Evolutionary conservation across 2,113 vertebrate species (phyloP), one percentile per base, ranked within the genome.

Genomic region (Ammodytes dubius): DNA sequence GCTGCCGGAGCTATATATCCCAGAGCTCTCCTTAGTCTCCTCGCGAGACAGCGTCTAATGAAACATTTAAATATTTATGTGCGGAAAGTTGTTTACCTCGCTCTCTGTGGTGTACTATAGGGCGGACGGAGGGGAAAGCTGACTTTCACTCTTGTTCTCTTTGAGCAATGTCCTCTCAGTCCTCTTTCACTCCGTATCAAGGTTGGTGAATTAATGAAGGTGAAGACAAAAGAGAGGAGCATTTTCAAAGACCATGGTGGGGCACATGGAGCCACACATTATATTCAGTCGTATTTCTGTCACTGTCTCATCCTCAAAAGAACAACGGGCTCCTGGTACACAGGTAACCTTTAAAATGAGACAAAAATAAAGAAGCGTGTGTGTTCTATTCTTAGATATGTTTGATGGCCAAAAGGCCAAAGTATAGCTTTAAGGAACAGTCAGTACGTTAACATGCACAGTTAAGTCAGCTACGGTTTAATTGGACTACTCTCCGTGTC

Each of bases 61-160:
- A 95, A 93, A 91, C 88, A 90, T 88, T 94, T 84, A 94, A 94
- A 94, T 93, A 93, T 95, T 94, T 93, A 94, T 94, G 83, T 67
- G 67, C 67, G 72, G 73, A 87, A 93, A 88, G 85, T 86, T 91
- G 88, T 91, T 94, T 89, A 82, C 85, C 82, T 88, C 80, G 58
- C 35, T 68, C 63, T 87, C 84, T 80, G 13, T 70, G 77, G 64
- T 87, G 81, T 64, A 72, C 77, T 53, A 54, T 42, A 47, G 70
- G 61, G 27, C 58, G 63, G 81, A 54, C 5, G 4, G 27, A 53
- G 74, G 50, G 45, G 57, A 45, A 43, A 12, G 56, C 54, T 58
- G 71, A 60, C 65, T 81, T 65, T 71, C 72, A 40, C 50, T 74
- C 19, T 27, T 77, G 9, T 73, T 84, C 77, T 52, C 57, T 83